Conservation (phyloP, 2,797 vertebrate genomes). For the Intellagama lesueurii region DNA sequence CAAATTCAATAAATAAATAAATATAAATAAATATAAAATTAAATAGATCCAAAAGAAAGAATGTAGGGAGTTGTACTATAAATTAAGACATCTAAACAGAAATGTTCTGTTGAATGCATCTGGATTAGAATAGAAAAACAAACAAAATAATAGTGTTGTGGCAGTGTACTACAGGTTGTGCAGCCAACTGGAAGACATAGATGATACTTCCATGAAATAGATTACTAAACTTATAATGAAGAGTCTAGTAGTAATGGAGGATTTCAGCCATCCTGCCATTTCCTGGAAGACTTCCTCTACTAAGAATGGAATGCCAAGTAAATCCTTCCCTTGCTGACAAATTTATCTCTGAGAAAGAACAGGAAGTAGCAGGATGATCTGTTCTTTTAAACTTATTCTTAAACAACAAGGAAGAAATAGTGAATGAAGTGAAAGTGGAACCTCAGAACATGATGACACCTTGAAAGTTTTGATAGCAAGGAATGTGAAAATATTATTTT, state of each 20-base stretch:
- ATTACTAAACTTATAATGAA: too few species aligned
- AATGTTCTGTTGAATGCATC: not conserved
- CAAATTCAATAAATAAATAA: too few species aligned
- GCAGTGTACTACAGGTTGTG: too few species aligned
- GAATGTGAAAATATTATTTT: not conserved
- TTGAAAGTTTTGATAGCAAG: not conserved
- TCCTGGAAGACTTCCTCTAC: not conserved
- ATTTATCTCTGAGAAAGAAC: not conserved
- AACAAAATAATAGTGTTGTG: too few species aligned
- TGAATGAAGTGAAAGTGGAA: not conserved
- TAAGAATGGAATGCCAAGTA: not conserved
- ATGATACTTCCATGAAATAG: too few species aligned
- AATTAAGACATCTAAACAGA: not conserved
- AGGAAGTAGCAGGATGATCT: not conserved
- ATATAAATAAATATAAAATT: not conserved
- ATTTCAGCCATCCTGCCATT: not conserved
- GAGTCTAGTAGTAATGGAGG: not conserved
- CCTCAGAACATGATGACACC: not conserved
- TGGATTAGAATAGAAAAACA: not conserved
- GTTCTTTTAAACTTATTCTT: not conserved
- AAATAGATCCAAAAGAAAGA: not conserved
- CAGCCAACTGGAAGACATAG: too few species aligned
- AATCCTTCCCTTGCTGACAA: not conserved
- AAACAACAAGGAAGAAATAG: not conserved
- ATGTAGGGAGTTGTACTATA: not conserved